Evolutionary conservation across 2,888 invertebrate species (phyloP).

Genomic region (Oasisia sp.): DNA sequence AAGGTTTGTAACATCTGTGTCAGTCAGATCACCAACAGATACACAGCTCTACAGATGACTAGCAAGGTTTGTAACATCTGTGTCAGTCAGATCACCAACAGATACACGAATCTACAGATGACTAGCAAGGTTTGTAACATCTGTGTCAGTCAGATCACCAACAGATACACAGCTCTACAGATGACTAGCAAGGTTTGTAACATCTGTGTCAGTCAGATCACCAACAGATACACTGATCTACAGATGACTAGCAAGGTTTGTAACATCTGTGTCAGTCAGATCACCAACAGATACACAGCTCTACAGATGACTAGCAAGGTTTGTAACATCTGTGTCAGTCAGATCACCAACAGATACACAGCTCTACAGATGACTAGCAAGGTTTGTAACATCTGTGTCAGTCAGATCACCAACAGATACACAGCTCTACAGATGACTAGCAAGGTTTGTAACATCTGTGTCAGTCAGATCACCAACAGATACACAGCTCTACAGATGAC

Average conservation of each 20-base stretch:
- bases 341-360: slow-evolving; percentile 91
- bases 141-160: slow-evolving; percentile 88
- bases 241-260: neutral
- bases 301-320: neutral
- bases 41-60: no score
- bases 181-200: slow-evolving; percentile 32
- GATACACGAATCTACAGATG: slow-evolving; percentile 75
- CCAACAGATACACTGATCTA: slow-evolving; percentile 82
- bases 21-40: no score
- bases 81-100: slow-evolving; percentile 88
- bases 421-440: slow-evolving; percentile 67
- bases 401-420: slow-evolving; percentile 91
- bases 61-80: slow-evolving; percentile 70
- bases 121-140: slow-evolving; percentile 65
- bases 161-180: slow-evolving; percentile 79
- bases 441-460: neutral
- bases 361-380: neutral
- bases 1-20: no score
- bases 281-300: slow-evolving; percentile 87
- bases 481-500: no score
- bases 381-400: slow-evolving; percentile 75
- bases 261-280: slow-evolving; percentile 83
- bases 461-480: no score
- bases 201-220: slow-evolving; percentile 89
- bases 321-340: slow-evolving; percentile 80